Base-by-base conservation (phyloP, 2,888 invertebrate species). In the Spatulosminthurus flaviceps region DNA sequence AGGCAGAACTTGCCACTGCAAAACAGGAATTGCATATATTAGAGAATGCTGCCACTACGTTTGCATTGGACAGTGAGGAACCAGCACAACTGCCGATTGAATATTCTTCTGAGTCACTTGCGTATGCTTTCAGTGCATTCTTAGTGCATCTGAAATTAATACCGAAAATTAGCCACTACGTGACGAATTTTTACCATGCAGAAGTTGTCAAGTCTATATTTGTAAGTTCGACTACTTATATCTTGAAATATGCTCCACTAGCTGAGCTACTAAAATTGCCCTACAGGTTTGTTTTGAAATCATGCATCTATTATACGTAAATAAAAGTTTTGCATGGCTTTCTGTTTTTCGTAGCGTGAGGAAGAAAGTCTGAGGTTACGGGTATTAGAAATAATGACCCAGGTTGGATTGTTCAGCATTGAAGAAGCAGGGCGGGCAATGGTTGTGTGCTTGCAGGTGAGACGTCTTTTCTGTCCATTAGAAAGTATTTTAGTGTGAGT, bases 351-450 rank as follows among this genome's bases (percentile, higher is more conserved):
- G 16, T 26, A 76, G 76, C 76, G 76, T 16, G 76, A 76, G 19
- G 76, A 79, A 24, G 26, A 64, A n/a, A 69, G 42, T 21, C 42
- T 79, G 21, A 64, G 79, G 22, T 29, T 41, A 11, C 79, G 67
- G 74, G 79, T 79, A 19, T 21, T 79, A n/a, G 41, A 74, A 74
- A 66, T 79, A 9, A 69, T 79, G 69, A 79, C 79, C 2, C 43
- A 61, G 13, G 74, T 74, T n/a, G 79, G 73, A 64, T 73, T 41
- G 21, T 74, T 74, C 28, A 67, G 28, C n/a, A 22, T 42, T 19
- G 64, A 61, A 21, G 73, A 74, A 16, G 79, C 79, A 9, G 22
- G 22, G 21, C 26, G 19, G 26, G 73, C 79, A 21, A 43, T 79
- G 67, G 43, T 73, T 26, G 60, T 74, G 19, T 79, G 79, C 41